Evolutionary conservation across 2,888 invertebrate genomes (phyloP).

Genomic region (Pharmacophagus antenor): DNA sequence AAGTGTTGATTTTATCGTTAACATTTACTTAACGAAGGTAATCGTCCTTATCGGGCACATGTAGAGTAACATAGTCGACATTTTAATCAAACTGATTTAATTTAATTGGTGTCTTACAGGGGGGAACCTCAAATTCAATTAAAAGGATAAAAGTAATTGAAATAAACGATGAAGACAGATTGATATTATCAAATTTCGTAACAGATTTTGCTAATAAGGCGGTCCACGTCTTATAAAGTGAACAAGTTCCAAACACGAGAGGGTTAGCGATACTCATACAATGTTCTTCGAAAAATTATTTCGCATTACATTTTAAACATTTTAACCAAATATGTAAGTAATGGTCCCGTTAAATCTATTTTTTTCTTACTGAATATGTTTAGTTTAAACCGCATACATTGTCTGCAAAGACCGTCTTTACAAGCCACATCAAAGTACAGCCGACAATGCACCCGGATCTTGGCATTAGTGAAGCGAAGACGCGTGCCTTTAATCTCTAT

Average conservation of each 20-base stretch:
- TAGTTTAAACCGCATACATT: conserved; percentile 44
- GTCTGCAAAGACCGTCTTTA: conserved; percentile 62
- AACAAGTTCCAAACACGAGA: conserved; percentile 46
- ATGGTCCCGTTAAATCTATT: conserved; percentile 3
- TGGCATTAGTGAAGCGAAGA: conserved; percentile 52
- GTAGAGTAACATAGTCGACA: conserved; percentile 59
- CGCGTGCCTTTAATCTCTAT: conserved; percentile 79
- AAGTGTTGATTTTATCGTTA: conserved; percentile 45
- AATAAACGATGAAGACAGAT: conserved; percentile 49
- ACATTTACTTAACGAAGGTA: conserved; percentile 57
- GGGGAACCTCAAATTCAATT: conserved; percentile 61
- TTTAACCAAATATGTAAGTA: not conserved
- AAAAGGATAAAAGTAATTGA: conserved; percentile 62
- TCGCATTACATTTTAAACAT: not conserved
- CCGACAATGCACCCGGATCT: conserved; percentile 65
- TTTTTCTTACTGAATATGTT: conserved; percentile 13
- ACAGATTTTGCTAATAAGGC: conserved; percentile 39
- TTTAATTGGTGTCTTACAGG: conserved; percentile 60
- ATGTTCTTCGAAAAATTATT: not conserved
- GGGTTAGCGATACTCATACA: not conserved
- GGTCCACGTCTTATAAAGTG: conserved; percentile 39
- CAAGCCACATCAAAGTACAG: conserved; percentile 69
- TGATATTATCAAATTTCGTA: conserved; percentile 45
- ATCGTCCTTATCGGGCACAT: conserved; percentile 56
- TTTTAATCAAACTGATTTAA: conserved; percentile 61